Evolutionary conservation across 2,113 vertebrate species (phyloP), one percentile per base, ranked within the genome.

Genomic region (Syngnathus floridae): DNA sequence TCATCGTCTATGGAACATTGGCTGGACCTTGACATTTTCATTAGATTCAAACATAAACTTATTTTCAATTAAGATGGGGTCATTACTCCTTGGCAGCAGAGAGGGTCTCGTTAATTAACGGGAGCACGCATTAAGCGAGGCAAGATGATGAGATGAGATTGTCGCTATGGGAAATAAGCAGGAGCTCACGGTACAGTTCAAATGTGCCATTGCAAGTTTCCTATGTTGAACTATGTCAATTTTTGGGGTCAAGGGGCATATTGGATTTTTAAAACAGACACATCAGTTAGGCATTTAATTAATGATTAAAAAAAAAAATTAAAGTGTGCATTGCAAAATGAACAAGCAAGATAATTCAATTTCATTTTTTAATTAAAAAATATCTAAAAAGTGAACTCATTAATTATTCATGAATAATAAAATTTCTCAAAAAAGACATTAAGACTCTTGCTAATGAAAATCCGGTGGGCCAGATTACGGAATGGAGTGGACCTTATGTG

Each of bases 21-120:
- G 71, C 73, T 77, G 68, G 72, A 83, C 73, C 67, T 81, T 62
- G 71, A 72, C 46, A 80, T 72, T 81, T 78, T 85, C 67, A 81
- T 77, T 75, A 74, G 59, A 75, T 22, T 82, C 65, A 73, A 83
- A 83, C 76, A 68, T 75, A 74, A 75, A 78, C 71, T 79, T 43
- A 75, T 86, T 85, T 82, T 77, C 75, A 80, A 75, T 57, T 43
- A 73, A 65, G 52, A 65, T 12, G 51, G 65, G 76, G 70, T 82
- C 65, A 83, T 85, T 84, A 82, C 67, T 75, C 21, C 73, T 77
- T 83, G 87, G 84, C 80, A 79, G 70, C 57, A 73, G 72, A 64
- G 60, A 46, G 69, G 60, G 73, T 76, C 75, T 66, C 31, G 74
- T 84, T 71, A 82, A 84, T 84, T 77, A 80, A 69, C 31, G 62